These are phyloP conservation scores for Phylloscopus trochiloides DNA, from an alignment of 2,113 vertebrate species.

Conservation along the genomic window DNA sequence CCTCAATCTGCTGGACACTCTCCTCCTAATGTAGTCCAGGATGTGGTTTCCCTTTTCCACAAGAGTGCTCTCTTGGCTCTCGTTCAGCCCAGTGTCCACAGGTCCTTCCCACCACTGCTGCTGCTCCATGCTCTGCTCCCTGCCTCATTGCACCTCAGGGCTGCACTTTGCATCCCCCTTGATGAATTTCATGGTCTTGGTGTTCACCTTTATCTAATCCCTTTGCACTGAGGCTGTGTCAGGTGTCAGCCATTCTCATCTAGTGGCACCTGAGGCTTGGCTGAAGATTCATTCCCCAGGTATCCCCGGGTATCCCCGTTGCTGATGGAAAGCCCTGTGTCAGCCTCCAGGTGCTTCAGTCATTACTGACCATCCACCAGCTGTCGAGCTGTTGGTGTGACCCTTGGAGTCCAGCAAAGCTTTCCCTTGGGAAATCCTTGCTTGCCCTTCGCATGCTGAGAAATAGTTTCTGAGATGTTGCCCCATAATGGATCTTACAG, in stretches of 20 bases:
- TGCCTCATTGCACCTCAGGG: background rate
- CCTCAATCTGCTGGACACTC: background rate
- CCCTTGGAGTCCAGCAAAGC: background rate
- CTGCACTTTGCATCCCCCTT: background rate
- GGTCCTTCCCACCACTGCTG: background rate
- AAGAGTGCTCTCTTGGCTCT: constrained; percentile 49
- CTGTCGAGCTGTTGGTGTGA: background rate
- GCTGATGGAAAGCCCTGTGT: background rate
- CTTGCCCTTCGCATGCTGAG: background rate
- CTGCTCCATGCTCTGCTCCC: rapidly evolving
- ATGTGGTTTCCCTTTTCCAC: constrained; percentile 14
- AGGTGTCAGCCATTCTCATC: rapidly evolving
- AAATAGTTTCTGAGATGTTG: background rate
- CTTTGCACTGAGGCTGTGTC: rapidly evolving
- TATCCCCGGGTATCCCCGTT: rapidly evolving
- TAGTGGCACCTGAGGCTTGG: background rate
- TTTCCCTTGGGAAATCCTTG: background rate
- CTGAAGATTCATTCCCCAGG: background rate
- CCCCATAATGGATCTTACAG: background rate
- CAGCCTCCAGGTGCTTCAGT: background rate
- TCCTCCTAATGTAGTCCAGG: constrained; percentile 33
- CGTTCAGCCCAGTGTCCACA: background rate
- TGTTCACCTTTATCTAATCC: background rate
- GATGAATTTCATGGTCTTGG: background rate
- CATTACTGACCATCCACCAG: background rate